Evolutionary conservation across 2,888 invertebrate species (phyloP), one percentile per base, ranked within the genome.

Genomic region (Limnephilus auricula): DNA sequence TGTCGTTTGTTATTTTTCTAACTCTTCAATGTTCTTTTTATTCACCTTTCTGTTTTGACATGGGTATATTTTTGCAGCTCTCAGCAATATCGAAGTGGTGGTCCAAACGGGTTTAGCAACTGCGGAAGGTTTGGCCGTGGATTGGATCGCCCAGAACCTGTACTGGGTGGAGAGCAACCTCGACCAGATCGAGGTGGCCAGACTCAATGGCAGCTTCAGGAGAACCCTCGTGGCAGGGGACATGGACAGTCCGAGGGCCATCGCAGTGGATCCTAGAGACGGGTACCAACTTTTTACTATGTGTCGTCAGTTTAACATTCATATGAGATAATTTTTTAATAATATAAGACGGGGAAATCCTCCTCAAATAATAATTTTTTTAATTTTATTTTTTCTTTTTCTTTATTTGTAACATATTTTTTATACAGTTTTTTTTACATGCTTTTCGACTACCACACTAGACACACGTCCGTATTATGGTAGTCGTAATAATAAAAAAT

Each of bases 151-250:
- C 34, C 96, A 97, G 93, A 98, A 98, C 95, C 95, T 98, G 9
- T 98, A 98, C 95, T 98, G 98, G 98, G 98, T 98, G 31, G 98
- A 98, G 94, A 97, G 97, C 94, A 97, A 97, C 94, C 95, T 98
- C 93, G 98, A 98, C 94, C 98, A 98, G 95, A 98, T 98, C 92
- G 98, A 98, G 96, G 98, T 98, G 83, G 97, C 97, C 34, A 96
- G 97, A 93, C 94, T 97, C 86, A 97, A 97, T 95, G 98, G 98
- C 2, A 96, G 96, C 93, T 97, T 96, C 94, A 95, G 98, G 12
- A 96, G 98, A 92, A 98, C 98, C 5, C 95, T 98, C 15, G 96
- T 98, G 79, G 97, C 98, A 15, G 97, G 97, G 2, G 97, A 97
- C 94, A 98, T 98, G 97, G 98, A 98, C 94, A 98, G 97, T 93